A percentile compares a stretch with the other conserved stretches of the same genome.
Conservation (phyloP, 2,888 invertebrate species). For the Tachina grossa region DNA sequence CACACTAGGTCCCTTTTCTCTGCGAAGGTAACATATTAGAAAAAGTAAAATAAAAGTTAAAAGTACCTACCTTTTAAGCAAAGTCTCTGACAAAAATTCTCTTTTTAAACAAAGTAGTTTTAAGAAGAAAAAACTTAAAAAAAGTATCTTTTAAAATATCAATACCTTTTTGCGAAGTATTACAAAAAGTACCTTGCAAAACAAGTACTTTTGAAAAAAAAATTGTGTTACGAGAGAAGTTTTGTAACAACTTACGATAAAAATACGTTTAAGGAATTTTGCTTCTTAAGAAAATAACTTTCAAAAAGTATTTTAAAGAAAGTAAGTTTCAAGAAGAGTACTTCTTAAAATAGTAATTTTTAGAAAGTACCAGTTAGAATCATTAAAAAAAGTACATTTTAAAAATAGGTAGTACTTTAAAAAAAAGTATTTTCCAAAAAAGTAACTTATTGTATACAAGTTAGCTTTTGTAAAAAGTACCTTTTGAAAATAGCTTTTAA, state of each 20-base stretch:
- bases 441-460: background rate
- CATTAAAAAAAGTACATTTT: background rate
- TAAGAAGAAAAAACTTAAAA: too few relatives aligned
- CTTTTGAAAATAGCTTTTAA: background rate
- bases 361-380: background rate
- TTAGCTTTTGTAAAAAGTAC: background rate
- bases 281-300: background rate
- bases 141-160: too few relatives aligned
- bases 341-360: background rate
- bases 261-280: background rate
- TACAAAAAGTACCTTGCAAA: too few relatives aligned
- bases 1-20: too few relatives aligned
- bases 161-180: too few relatives aligned
- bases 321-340: background rate
- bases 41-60: too few relatives aligned
- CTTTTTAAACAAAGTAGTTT: too few relatives aligned
- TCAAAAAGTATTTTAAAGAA: background rate
- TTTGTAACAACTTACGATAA: background rate
- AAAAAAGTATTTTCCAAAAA: background rate
- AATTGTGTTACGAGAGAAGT: too few relatives aligned
- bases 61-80: too few relatives aligned
- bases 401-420: background rate
- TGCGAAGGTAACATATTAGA: too few relatives aligned
- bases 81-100: too few relatives aligned
- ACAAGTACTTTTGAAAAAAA: too few relatives aligned